phyloP scores from a whole-genome alignment of 1,140 invertebrate species.

The Patella vulgata region DNA sequence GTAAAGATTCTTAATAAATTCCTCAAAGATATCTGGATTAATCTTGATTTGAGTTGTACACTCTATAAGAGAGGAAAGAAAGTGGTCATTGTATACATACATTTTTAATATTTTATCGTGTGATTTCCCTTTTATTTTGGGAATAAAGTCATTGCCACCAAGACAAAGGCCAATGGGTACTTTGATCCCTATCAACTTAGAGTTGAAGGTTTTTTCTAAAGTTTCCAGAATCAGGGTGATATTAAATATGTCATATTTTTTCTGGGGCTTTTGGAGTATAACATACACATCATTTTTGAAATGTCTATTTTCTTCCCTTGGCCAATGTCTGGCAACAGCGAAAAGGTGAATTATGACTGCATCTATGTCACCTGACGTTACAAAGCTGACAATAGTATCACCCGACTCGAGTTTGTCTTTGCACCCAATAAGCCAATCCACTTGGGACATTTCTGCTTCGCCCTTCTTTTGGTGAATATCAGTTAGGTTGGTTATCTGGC shows the following conservation, averaged over 20 bases:
- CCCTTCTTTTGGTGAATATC: slow-evolving; percentile 17
- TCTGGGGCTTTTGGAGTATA: slow-evolving; percentile 19
- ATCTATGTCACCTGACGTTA: slow-evolving; percentile 28
- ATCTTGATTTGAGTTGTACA: too few relatives aligned
- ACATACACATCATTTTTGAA: slow-evolving; percentile 20
- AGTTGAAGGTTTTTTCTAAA: slow-evolving; percentile 5
- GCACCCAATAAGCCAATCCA: slow-evolving; percentile 16
- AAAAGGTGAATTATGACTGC: slow-evolving; percentile 20
- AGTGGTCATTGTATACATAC: background rate
- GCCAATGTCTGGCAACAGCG: slow-evolving; percentile 20
- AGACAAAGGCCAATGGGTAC: slow-evolving; percentile 16
- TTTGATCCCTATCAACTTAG: slow-evolving; percentile 18
- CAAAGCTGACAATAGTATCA: slow-evolving; percentile 18
- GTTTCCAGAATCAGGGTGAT: slow-evolving; percentile 16
- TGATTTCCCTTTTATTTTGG: slow-evolving; percentile 24
- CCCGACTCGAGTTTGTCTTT: background rate
- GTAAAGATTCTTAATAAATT: too few relatives aligned
- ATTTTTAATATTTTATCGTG: slow-evolving; percentile 14
- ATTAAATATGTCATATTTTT: slow-evolving; percentile 16
- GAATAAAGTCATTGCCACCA: slow-evolving; percentile 29
- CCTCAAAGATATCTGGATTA: too few relatives aligned
- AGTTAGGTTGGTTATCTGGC: background rate
- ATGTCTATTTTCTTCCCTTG: slow-evolving; percentile 1
- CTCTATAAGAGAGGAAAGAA: too few relatives aligned
- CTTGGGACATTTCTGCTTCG: slow-evolving; percentile 19